phyloP scores from a whole-genome alignment of 2,113 vertebrate species.

The Hydrolagus affinis region DNA sequence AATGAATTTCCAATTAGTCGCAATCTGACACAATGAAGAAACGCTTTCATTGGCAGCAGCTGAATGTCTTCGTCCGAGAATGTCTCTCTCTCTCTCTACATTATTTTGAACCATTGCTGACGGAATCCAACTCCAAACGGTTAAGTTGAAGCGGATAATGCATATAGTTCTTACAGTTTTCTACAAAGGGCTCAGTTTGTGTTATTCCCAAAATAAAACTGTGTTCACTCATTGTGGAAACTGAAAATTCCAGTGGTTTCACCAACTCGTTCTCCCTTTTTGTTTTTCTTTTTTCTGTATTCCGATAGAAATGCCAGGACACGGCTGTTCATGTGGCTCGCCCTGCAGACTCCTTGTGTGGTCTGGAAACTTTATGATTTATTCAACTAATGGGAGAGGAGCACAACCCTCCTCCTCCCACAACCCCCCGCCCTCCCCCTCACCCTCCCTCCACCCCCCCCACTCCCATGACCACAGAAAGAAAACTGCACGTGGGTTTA shows the following conservation, averaged over 20 bases:
- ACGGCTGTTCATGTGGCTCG: slow-evolving; percentile 70
- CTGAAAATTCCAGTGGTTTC: slow-evolving; percentile 21
- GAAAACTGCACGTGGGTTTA: slow-evolving; percentile 99
- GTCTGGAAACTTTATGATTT: slow-evolving; percentile 99
- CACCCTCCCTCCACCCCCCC: no score
- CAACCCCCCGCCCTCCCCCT: slow-evolving; percentile 41
- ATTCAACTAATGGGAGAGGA: slow-evolving; percentile 99
- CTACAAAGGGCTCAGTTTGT: background rate
- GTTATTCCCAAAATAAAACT: background rate
- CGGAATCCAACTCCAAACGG: background rate
- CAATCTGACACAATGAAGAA: background rate
- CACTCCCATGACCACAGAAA: slow-evolving; percentile 93
- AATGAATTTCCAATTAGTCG: slow-evolving; percentile 22
- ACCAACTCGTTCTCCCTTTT: slow-evolving; percentile 8
- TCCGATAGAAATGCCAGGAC: slow-evolving; percentile 81
- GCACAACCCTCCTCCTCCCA: slow-evolving; percentile 70
- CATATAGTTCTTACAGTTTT: background rate
- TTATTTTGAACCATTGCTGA: background rate
- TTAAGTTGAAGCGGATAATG: background rate
- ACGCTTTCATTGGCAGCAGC: background rate
- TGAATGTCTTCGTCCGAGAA: background rate
- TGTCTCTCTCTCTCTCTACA: background rate
- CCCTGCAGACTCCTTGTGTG: slow-evolving; percentile 89
- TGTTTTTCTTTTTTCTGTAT: slow-evolving; percentile 51
- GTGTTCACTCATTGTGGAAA: background rate